Evolutionary conservation across 37 sponge, comb jelly and placozoan species (phyloP).

Genomic region (Lycopodina hypogea): DNA sequence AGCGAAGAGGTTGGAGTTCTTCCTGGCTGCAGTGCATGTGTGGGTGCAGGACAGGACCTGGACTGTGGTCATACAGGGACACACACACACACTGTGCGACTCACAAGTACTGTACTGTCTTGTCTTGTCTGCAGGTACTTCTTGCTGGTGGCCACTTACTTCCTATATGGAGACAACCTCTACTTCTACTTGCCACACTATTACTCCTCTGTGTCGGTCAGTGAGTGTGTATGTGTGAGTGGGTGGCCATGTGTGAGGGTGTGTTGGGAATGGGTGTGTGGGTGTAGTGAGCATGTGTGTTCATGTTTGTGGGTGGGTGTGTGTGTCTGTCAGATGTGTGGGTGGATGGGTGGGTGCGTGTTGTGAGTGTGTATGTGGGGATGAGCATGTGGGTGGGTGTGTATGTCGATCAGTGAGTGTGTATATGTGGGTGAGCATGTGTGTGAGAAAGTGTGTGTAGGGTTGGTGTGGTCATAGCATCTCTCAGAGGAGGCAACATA

Average conservation of each 20-base stretch:
- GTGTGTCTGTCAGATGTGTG: background rate
- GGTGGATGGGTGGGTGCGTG: background rate
- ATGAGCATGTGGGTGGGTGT: background rate
- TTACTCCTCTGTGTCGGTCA: slow-evolving; percentile 1
- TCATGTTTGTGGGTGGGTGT: slow-evolving; percentile 17
- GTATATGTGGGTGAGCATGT: too few species aligned
- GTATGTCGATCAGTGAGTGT: too few species aligned
- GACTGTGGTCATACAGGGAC: too few species aligned
- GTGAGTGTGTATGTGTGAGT: background rate
- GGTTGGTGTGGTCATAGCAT: too few species aligned
- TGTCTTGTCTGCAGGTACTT: slow-evolving; percentile 61
- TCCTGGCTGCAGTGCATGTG: too few species aligned
- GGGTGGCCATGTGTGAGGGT: background rate
- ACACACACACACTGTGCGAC: too few species aligned
- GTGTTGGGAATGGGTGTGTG: background rate
- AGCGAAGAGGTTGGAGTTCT: too few species aligned
- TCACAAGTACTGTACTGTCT: too few species aligned
- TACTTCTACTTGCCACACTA: slow-evolving; percentile 64
- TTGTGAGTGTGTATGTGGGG: background rate
- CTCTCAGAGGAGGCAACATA: too few species aligned
- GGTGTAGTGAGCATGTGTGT: background rate
- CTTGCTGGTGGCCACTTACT: slow-evolving; percentile 73
- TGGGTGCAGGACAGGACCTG: too few species aligned
- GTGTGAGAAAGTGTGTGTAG: too few species aligned
- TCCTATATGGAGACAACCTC: slow-evolving; percentile 76